Conservation (phyloP, 2,797 vertebrate genomes). For the Antennarius maculatus region DNA sequence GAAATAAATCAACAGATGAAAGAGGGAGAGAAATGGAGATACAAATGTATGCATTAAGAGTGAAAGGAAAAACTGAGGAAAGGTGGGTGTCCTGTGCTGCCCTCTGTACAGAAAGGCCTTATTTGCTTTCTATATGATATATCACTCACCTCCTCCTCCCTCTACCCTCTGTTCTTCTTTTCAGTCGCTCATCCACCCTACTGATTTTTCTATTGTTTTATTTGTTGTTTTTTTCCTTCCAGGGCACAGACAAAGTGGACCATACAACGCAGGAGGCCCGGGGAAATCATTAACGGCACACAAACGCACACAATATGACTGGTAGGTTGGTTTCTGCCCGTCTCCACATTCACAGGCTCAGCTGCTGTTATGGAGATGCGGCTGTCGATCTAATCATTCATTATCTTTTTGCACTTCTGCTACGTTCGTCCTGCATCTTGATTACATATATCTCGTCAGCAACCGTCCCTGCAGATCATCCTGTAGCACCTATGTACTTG, state of each 20-base stretch:
- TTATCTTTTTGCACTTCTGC: slow-evolving; percentile 5
- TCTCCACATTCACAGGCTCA: slow-evolving; percentile 2
- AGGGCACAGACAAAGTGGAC: slow-evolving; percentile 67
- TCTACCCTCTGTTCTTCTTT: slow-evolving; percentile 17
- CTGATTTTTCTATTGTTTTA: slow-evolving; percentile 56
- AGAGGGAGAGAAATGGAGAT: slow-evolving; percentile 21
- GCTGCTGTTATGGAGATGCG: background rate
- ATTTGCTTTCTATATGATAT: slow-evolving; percentile 69
- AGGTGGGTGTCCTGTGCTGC: slow-evolving; percentile 26
- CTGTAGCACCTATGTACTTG: background rate
- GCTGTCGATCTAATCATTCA: slow-evolving; percentile 17
- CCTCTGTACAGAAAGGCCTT: slow-evolving; percentile 55
- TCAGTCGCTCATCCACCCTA: slow-evolving; percentile 45
- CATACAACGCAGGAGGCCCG: slow-evolving; percentile 54
- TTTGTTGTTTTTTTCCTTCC: slow-evolving; percentile 60
- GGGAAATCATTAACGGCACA: slow-evolving; percentile 69
- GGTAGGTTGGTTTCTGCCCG: slow-evolving; percentile 68
- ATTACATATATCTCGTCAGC: background rate
- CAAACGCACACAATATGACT: slow-evolving; percentile 59
- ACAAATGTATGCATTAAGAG: no score
- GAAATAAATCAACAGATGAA: background rate
- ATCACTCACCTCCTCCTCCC: slow-evolving; percentile 25
- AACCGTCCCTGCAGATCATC: background rate
- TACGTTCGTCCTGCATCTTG: no score
- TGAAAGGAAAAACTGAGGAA: slow-evolving; percentile 4